Evolutionary conservation across 2,888 invertebrate species (phyloP).

Genomic region (Andricus quercusramuli): DNA sequence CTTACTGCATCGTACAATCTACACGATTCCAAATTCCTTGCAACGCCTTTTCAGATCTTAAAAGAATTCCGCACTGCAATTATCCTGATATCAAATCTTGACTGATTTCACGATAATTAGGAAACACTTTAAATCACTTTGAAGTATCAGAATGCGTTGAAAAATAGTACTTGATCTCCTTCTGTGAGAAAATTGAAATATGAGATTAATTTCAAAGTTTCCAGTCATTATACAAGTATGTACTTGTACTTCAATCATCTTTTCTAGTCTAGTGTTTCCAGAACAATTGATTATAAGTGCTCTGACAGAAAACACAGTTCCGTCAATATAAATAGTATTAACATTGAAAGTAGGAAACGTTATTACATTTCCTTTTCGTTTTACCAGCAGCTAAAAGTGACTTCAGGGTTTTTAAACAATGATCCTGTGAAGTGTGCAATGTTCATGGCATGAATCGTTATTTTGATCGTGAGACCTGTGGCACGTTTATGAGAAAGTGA

Average conservation of each 20-base stretch:
- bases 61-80: slow-evolving; percentile 8
- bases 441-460: neutral
- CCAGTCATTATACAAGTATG: slow-evolving; percentile 1
- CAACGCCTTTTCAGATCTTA: neutral
- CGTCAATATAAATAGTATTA: neutral
- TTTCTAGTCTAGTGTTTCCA: slow-evolving; percentile 7
- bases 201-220: slow-evolving; percentile 14
- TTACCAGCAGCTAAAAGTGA: slow-evolving; percentile 2
- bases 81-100: slow-evolving; percentile 26
- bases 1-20: slow-evolving; percentile 26
- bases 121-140: slow-evolving; percentile 18
- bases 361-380: slow-evolving; percentile 4
- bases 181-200: slow-evolving; percentile 9
- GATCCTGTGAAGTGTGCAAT: neutral
- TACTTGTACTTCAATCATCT: neutral
- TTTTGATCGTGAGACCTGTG: neutral
- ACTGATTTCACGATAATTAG: slow-evolving; percentile 25
- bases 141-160: neutral
- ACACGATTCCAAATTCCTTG: slow-evolving; percentile 40
- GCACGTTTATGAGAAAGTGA: slow-evolving; percentile 7
- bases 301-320: slow-evolving; percentile 10
- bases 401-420: neutral
- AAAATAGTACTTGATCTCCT: slow-evolving; percentile 24
- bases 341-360: slow-evolving; percentile 7
- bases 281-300: slow-evolving; percentile 19